These are phyloP conservation scores for Gobio occitaniae DNA, from an alignment of 2,797 vertebrate species.

Conservation along the genomic window DNA sequence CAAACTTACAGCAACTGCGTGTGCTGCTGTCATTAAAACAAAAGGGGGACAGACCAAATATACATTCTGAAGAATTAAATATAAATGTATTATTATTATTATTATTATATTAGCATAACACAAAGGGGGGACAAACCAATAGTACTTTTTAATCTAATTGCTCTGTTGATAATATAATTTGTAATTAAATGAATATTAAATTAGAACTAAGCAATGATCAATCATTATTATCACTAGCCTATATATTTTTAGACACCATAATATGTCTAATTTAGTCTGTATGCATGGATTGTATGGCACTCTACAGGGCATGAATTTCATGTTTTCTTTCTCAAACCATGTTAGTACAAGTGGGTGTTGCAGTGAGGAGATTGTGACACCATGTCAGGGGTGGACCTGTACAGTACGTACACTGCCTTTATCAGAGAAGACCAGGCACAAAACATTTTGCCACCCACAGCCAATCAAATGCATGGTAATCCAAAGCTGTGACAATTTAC, in stretches of 20 bases:
- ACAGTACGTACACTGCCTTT: slow-evolving; percentile 57
- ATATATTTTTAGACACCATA: not conserved
- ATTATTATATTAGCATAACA: no score
- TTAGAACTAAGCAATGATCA: not conserved
- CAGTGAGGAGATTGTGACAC: not conserved
- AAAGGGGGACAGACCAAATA: no score
- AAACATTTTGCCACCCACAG: slow-evolving; percentile 45
- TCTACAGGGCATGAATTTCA: not conserved
- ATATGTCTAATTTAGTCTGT: not conserved
- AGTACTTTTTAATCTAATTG: not conserved
- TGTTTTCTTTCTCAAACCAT: not conserved
- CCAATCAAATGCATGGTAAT: slow-evolving; percentile 55
- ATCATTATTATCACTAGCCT: no score
- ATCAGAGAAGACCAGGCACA: slow-evolving; percentile 71
- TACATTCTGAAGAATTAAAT: no score
- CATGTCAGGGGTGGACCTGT: slow-evolving; percentile 40
- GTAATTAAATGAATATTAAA: not conserved
- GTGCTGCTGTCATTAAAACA: not conserved
- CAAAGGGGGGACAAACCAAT: no score
- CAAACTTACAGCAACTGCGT: no score
- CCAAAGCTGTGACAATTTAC: slow-evolving; percentile 39
- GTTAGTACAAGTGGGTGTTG: not conserved
- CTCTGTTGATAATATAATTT: not conserved
- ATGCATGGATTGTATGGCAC: not conserved
- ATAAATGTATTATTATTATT: no score